phyloP scores from a whole-genome alignment of 2,113 vertebrate species.

The Acanthisitta chloris region DNA sequence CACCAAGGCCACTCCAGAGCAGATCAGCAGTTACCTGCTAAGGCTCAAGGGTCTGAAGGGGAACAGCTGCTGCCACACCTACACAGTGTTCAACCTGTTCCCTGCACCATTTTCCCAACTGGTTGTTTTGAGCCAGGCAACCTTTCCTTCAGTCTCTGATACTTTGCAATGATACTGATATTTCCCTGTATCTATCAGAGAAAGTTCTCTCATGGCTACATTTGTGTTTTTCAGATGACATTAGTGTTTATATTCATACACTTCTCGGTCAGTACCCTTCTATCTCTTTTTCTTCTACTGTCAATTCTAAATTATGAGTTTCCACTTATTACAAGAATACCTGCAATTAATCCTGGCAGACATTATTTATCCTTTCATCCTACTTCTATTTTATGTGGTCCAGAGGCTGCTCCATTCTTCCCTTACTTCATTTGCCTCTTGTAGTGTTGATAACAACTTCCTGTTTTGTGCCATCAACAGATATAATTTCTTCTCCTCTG shows the following conservation, averaged over 20 bases:
- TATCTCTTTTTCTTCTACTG: slow-evolving; percentile 29
- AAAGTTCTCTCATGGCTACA: not conserved
- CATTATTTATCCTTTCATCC: slow-evolving; percentile 36
- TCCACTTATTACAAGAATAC: slow-evolving; percentile 9
- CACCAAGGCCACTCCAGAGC: too few species aligned
- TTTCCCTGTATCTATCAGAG: not conserved
- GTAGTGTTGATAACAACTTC: not conserved
- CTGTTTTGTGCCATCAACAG: not conserved
- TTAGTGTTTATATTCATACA: not conserved
- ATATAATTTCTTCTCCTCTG: not conserved
- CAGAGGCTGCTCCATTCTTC: not conserved
- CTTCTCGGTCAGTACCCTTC: not conserved
- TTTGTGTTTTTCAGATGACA: not conserved
- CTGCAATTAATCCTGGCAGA: slow-evolving; percentile 25
- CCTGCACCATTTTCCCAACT: too few species aligned
- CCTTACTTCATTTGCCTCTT: not conserved
- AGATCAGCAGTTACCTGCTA: too few species aligned
- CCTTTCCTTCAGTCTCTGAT: too few species aligned
- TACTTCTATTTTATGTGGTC: not conserved
- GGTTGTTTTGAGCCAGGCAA: too few species aligned
- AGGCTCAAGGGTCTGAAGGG: too few species aligned
- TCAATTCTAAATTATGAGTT: slow-evolving; percentile 25
- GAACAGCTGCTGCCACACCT: too few species aligned
- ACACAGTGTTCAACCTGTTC: too few species aligned
- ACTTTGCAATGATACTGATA: not conserved